Evolutionary conservation across 2,797 vertebrate genomes (phyloP).

Genomic region (Enteromius radiatus): DNA sequence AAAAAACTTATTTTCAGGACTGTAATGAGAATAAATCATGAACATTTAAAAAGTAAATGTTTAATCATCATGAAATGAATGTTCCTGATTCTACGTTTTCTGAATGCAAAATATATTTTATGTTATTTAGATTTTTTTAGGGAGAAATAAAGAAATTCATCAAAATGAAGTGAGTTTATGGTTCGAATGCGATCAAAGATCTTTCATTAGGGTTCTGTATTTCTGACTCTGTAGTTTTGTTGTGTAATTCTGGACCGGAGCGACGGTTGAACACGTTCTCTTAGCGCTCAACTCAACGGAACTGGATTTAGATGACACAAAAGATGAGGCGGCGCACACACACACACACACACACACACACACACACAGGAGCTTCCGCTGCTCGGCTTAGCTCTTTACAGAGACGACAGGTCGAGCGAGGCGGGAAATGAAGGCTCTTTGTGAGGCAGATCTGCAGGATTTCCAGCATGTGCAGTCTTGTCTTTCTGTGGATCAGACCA

Average conservation of each 20-base stretch:
- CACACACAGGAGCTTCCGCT: constrained; percentile 49
- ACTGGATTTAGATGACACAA: constrained; percentile 57
- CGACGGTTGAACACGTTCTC: constrained; percentile 47
- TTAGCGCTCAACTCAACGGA: constrained; percentile 37
- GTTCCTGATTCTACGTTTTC: too few species aligned
- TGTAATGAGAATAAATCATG: too few species aligned
- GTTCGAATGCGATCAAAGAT: not conserved
- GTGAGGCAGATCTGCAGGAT: too few species aligned
- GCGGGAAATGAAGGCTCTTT: constrained; percentile 87
- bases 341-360: constrained; percentile 44
- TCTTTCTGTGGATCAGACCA: constrained; percentile 83
- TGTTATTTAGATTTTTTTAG: too few species aligned
- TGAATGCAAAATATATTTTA: too few species aligned
- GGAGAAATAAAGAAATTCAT: not conserved
- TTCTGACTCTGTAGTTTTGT: not conserved
- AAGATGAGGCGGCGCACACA: constrained; percentile 58
- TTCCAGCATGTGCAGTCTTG: constrained; percentile 90
- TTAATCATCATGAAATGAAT: too few species aligned
- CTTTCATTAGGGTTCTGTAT: too few species aligned
- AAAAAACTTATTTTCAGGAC: too few species aligned
- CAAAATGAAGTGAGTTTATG: not conserved
- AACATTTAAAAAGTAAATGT: too few species aligned
- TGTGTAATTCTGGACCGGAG: constrained; percentile 27
- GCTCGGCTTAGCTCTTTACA: constrained; percentile 44
- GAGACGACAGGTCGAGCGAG: constrained; percentile 62